Evolutionary conservation across 2,888 invertebrate species (phyloP), one percentile per base, ranked within the genome.

Genomic region (Himalopsyche anomala): DNA sequence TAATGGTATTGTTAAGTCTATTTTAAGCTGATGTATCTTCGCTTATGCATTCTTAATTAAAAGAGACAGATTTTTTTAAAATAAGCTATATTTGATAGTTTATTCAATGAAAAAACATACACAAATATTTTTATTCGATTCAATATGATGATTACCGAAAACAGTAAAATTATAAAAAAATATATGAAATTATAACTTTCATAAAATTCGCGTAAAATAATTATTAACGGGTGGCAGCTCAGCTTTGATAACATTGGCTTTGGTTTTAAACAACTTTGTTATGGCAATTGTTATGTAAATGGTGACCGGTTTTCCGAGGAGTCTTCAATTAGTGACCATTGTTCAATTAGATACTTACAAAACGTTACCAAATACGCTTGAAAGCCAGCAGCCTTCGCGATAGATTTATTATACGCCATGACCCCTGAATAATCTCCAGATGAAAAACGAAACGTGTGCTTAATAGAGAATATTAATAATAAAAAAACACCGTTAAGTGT

Each of bases 241-340:
- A 38, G 19, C 80, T 40, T 80, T 40, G n/a, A 40, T 42, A 40
- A 28, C 0, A 62, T 62, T 19, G 19, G 28, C 19, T 62, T 19
- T 28, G n/a, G 0, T 28, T 62, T 19, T 4, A 62, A 19, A 38
- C 69, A 51, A 83, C 51, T 74, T 79, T 83, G 69, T 83, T 79
- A 80, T 80, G 80, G 38, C 40, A 42, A 54, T 80, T 74, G 84
- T 84, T 84, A 84, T 56, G 56, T 45, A 84, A 80, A 84, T 56
- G 84, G 81, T 56, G 56, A 38, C 62, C 62, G 84, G 56, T 56
- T 62, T 28, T 62, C 19, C 28, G 80, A 51, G 62, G 69, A 55
- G 80, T 85, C 81, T 85, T 85, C 81, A 85, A 85, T 85, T 85
- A 85, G 51, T 82, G 54, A 12, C 51, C 82, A 85, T 85, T 85